A percentile compares a stretch with the other conserved stretches of the same genome.
Evolutionary conservation across 2,113 vertebrate genomes (phyloP).

Genomic region (Aspiorhynchus laticeps): DNA sequence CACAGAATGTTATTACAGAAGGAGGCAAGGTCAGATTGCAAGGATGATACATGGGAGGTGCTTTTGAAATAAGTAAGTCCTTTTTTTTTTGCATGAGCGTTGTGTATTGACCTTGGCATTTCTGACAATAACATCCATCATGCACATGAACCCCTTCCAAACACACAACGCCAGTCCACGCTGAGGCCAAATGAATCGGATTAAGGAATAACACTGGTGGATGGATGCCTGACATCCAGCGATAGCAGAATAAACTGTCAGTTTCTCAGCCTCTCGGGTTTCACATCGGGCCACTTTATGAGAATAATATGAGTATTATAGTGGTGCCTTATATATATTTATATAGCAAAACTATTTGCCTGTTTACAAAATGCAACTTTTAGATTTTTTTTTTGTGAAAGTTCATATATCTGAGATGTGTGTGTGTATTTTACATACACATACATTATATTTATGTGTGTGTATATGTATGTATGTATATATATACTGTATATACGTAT

Average conservation of each 20-base stretch:
- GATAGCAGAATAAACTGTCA: slow-evolving; percentile 83
- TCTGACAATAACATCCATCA: slow-evolving; percentile 98
- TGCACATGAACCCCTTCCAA: slow-evolving; percentile 87
- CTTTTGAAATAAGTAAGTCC: slow-evolving; percentile 85
- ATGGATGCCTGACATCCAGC: slow-evolving; percentile 85
- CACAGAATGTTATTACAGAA: slow-evolving; percentile 91
- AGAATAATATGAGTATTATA: background rate
- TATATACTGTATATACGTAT: no score
- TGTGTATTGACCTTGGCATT: slow-evolving; percentile 94
- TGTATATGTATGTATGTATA: no score
- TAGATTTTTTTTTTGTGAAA: no score
- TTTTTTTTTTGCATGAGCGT: slow-evolving; percentile 70
- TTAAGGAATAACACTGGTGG: slow-evolving; percentile 88
- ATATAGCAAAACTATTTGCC: no score
- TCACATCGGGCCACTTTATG: background rate
- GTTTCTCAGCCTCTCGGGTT: slow-evolving; percentile 69
- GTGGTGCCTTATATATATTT: no score
- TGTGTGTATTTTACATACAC: no score
- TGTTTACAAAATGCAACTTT: background rate
- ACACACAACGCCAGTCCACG: slow-evolving; percentile 80
- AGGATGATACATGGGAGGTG: slow-evolving; percentile 90
- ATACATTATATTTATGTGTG: no score
- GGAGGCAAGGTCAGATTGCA: slow-evolving; percentile 89
- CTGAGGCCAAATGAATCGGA: slow-evolving; percentile 89
- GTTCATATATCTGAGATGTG: no score